A percentile compares a stretch with the other conserved stretches of the same genome.
Conservation (phyloP, 1,140 invertebrate species). For the Bactericera cockerelli region DNA sequence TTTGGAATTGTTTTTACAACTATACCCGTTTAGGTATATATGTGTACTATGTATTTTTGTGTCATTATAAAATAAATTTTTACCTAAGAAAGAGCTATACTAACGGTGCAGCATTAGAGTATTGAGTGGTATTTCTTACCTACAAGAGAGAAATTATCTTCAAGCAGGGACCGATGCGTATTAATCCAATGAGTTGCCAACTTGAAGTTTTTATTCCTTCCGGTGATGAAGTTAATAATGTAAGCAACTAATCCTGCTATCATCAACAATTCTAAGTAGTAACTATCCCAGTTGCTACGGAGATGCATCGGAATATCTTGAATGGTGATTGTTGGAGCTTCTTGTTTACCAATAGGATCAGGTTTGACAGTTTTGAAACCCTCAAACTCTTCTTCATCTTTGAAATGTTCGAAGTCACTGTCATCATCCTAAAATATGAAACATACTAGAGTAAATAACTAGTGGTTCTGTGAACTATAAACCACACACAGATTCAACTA, state of each 20-base stretch:
- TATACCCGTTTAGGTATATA: no score
- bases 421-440: conserved; percentile 47
- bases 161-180: conserved; percentile 65
- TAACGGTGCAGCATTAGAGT: no score
- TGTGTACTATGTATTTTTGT: no score
- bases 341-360: conserved; percentile 30
- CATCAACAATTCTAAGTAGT: conserved; percentile 90
- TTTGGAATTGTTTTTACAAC: no score
- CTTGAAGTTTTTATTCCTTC: conserved; percentile 74
- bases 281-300: conserved; percentile 88
- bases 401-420: conserved; percentile 77
- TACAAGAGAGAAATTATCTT: conserved; percentile 88
- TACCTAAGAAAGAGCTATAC: no score
- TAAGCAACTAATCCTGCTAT: conserved; percentile 75
- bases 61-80: no score
- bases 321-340: conserved; percentile 64
- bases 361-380: conserved; percentile 53
- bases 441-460: no score
- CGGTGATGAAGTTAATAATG: conserved; percentile 82
- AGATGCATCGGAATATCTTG: conserved; percentile 73
- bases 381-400: conserved; percentile 91
- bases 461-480: no score
- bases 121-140: conserved; percentile 46
- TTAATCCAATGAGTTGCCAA: conserved; percentile 79
- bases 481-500: no score